These are phyloP conservation scores for Aphaenogaster rudis DNA, from an alignment of 1,140 invertebrate species.

Conservation along the genomic window DNA sequence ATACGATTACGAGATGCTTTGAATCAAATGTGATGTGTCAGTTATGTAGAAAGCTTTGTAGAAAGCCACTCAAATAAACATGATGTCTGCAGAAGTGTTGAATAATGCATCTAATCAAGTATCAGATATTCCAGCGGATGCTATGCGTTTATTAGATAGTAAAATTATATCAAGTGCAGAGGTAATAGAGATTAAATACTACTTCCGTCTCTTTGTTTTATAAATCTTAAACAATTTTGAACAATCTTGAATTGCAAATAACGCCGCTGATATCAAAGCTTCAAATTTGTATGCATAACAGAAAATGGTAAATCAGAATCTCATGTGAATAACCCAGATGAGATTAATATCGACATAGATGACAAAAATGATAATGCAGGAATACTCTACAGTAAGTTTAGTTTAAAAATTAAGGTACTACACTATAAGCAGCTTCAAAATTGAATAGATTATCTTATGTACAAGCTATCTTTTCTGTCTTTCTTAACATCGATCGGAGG, in stretches of 20 bases:
- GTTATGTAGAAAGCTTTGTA: slow-evolving; percentile 94
- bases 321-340: slow-evolving; percentile 95
- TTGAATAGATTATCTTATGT: not conserved
- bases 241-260: slow-evolving; percentile 60
- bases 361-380: slow-evolving; percentile 89
- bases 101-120: slow-evolving; percentile 91
- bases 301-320: slow-evolving; percentile 91
- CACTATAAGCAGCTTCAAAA: not conserved
- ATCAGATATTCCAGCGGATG: slow-evolving; percentile 92
- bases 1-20: slow-evolving; percentile 99
- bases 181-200: slow-evolving; percentile 49
- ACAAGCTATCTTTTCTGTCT: slow-evolving; percentile 6
- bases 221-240: not conserved
- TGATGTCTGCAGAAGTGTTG: slow-evolving; percentile 99
- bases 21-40: slow-evolving; percentile 98
- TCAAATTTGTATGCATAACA: slow-evolving; percentile 95
- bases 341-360: slow-evolving; percentile 95
- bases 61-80: slow-evolving; percentile 94
- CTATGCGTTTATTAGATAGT: slow-evolving; percentile 95
- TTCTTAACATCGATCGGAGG: slow-evolving; percentile 21
- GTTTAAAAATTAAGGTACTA: slow-evolving; percentile 79
- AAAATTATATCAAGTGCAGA: slow-evolving; percentile 85
- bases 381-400: slow-evolving; percentile 45
- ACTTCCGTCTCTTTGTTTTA: not conserved
- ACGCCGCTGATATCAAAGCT: slow-evolving; percentile 87